Percentiles rank a stretch among this genome's conserved stretches.
Evolutionary conservation across 1,140 invertebrate species (phyloP).

Genomic region (Trissolcus basalis): DNA sequence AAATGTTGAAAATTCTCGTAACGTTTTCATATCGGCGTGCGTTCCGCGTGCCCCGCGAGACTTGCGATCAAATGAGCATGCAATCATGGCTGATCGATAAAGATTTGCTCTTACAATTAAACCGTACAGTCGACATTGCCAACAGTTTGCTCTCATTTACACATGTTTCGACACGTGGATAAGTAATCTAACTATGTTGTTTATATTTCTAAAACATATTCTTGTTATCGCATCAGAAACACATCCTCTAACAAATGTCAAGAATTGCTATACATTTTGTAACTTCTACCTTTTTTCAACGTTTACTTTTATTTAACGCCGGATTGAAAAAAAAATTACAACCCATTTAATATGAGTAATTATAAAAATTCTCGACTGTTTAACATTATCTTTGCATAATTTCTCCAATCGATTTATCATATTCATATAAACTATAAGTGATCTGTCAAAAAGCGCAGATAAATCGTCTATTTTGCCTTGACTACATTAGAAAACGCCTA

Average conservation of each 20-base stretch:
- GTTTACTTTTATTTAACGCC: too few relatives aligned
- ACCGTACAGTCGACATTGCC: constrained; percentile 6
- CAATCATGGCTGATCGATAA: constrained; percentile 63
- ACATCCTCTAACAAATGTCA: too few relatives aligned
- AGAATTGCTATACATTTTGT: too few relatives aligned
- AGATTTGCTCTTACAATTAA: constrained; percentile 48
- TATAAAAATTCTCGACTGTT: background rate
- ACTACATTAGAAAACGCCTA: background rate
- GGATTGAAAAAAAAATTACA: too few relatives aligned
- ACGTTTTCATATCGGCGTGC: constrained; percentile 25
- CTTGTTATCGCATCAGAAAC: too few relatives aligned
- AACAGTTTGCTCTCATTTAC: constrained; percentile 34
- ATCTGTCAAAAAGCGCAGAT: background rate
- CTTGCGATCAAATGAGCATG: constrained; percentile 66
- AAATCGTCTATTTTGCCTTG: background rate
- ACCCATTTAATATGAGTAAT: too few relatives aligned
- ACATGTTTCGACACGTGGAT: constrained; percentile 42
- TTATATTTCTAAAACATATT: too few relatives aligned
- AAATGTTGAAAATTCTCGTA: constrained; percentile 31
- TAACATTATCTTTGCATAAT: background rate
- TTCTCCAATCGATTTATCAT: background rate
- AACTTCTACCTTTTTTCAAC: too few relatives aligned
- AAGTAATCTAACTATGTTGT: too few relatives aligned
- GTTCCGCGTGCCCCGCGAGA: constrained; percentile 71
- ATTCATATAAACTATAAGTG: background rate